Conservation (phyloP, 2,797 vertebrate species). For the Myiothlypis chrysogaster region DNA sequence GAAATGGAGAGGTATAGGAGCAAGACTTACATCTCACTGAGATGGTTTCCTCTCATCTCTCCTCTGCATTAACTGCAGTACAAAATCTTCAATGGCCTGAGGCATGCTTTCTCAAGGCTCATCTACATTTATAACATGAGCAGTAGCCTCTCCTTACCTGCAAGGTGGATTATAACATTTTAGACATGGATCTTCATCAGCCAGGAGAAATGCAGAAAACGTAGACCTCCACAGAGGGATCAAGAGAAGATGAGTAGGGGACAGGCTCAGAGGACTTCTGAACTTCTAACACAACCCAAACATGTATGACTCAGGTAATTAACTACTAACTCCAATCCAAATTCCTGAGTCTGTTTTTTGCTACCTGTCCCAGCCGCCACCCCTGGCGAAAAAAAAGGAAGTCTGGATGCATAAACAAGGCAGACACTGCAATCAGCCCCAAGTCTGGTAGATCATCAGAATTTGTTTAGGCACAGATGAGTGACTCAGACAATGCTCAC, state of each 20-base stretch:
- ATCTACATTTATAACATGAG: background rate
- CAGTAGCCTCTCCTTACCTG: background rate
- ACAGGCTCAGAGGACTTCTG: background rate
- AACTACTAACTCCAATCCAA: background rate
- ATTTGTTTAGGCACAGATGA: background rate
- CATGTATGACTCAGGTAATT: accelerated
- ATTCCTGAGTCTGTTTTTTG: background rate
- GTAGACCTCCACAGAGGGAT: background rate
- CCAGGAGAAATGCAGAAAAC: background rate
- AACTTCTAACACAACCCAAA: background rate
- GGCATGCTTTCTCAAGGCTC: background rate
- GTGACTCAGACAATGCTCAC: background rate
- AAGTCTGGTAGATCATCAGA: background rate
- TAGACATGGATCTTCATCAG: background rate
- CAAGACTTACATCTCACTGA: background rate
- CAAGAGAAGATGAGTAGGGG: background rate
- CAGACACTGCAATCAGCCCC: background rate
- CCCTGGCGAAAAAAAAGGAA: accelerated
- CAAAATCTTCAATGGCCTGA: background rate
- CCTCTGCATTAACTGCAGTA: background rate
- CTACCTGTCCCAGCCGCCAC: accelerated
- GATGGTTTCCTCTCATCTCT: background rate
- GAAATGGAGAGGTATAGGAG: background rate
- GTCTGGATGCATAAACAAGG: background rate
- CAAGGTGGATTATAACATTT: background rate